Conservation (phyloP, 2,113 vertebrate species). For the Raja brachyura region DNA sequence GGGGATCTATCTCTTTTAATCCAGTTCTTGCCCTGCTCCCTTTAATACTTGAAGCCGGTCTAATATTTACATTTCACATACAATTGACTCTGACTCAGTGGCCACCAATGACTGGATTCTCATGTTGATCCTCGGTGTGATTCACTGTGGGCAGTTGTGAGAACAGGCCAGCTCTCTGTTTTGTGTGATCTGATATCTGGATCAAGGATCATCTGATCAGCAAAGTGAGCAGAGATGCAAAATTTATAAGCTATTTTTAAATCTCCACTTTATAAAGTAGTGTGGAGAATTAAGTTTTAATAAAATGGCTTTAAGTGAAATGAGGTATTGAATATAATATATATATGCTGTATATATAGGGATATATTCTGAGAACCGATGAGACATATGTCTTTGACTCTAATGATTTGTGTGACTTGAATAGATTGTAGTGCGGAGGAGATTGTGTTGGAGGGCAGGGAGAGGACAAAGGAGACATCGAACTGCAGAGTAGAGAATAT, state of each 20-base stretch:
- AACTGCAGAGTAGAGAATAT: no score
- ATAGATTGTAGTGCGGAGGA: not conserved
- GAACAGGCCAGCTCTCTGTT: not conserved
- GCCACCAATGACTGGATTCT: not conserved
- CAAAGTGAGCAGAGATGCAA: not conserved
- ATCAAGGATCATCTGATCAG: not conserved
- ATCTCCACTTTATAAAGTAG: slow-evolving; percentile 1
- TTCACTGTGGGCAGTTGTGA: not conserved
- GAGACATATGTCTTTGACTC: not conserved
- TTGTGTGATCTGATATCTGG: not conserved
- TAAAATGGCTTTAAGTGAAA: not conserved
- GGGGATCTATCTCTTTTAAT: not conserved
- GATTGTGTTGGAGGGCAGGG: not conserved
- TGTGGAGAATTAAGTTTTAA: not conserved
- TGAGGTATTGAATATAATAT: not conserved
- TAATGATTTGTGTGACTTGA: not conserved
- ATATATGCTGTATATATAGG: no score
- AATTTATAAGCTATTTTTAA: not conserved
- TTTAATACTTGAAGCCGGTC: not conserved
- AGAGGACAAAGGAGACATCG: no score
- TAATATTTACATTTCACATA: not conserved
- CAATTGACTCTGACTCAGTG: not conserved
- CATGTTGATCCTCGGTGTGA: not conserved
- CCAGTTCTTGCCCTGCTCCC: not conserved
- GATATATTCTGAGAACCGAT: not conserved